phyloP scores from a whole-genome alignment of 2,797 vertebrate species.

The Enteromius unitaeniatus region DNA sequence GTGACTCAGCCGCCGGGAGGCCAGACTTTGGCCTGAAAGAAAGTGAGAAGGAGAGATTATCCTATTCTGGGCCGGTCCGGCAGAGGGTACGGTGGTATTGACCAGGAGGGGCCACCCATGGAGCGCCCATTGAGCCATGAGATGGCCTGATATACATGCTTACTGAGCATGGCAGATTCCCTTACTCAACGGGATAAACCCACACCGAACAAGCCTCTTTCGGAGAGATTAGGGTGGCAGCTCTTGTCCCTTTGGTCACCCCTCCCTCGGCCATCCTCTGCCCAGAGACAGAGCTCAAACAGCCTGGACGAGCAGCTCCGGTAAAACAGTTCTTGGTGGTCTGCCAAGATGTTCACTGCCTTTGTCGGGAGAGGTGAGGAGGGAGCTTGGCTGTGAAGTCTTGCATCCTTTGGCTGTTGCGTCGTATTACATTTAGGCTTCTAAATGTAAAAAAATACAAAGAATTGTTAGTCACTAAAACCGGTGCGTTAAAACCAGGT shows the following conservation, averaged over 20 bases:
- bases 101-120: constrained; percentile 81
- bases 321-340: constrained; percentile 26
- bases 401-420: not conserved
- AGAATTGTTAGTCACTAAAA: not conserved
- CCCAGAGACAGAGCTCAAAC: constrained; percentile 33
- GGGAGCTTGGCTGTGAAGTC: constrained; percentile 14
- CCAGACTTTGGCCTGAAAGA: constrained; percentile 69
- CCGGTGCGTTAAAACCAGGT: not conserved
- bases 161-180: constrained; percentile 80
- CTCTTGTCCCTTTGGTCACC: constrained; percentile 27
- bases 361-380: constrained; percentile 30
- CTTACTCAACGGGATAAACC: constrained; percentile 74
- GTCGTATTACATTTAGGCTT: not conserved
- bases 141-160: constrained; percentile 84
- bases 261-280: constrained; percentile 28
- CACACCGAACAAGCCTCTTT: constrained; percentile 67
- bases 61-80: constrained; percentile 78
- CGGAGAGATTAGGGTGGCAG: constrained; percentile 67
- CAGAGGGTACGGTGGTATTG: constrained; percentile 77
- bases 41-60: constrained; percentile 79
- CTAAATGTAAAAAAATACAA: not conserved
- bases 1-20: constrained; percentile 60
- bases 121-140: constrained; percentile 82
- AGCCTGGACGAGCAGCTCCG: not conserved
- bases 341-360: constrained; percentile 23